phyloP scores from a whole-genome alignment of 2,113 vertebrate species.

The Chloropsis cyanopogon region DNA sequence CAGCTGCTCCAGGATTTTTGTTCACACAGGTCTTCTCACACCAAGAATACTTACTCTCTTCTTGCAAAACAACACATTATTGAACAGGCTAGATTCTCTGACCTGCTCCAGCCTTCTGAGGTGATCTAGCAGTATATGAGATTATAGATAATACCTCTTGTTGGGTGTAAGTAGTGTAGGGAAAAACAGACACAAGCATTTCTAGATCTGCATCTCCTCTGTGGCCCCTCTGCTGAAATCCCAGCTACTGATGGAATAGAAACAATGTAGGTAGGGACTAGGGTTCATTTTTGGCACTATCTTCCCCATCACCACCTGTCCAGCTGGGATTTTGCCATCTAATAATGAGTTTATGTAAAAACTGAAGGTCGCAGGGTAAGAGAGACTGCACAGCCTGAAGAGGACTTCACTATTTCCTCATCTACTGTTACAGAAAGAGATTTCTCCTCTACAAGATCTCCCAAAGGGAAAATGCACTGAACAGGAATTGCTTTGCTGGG shows the following conservation, averaged over 20 bases:
- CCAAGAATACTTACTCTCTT: not conserved
- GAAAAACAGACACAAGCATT: not conserved
- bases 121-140: not conserved
- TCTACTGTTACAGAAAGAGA: not conserved
- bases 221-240: not conserved
- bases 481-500: not conserved
- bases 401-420: not conserved
- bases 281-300: not conserved
- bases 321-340: not conserved
- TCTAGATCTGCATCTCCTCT: not conserved
- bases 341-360: not conserved
- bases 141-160: not conserved
- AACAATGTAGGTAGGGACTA: not conserved
- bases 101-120: not conserved
- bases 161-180: not conserved
- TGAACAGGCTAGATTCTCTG: not conserved
- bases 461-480: not conserved
- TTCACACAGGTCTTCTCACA: not conserved
- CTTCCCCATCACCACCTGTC: not conserved
- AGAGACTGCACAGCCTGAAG: not conserved
- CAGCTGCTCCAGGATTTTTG: not conserved
- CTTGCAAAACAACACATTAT: not conserved
- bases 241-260: not conserved
- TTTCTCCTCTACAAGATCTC: not conserved
- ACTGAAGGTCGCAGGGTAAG: accelerated